Evolutionary conservation across 2,888 invertebrate species (phyloP), one percentile per base, ranked within the genome.

Genomic region (Adelphocoris suturalis): DNA sequence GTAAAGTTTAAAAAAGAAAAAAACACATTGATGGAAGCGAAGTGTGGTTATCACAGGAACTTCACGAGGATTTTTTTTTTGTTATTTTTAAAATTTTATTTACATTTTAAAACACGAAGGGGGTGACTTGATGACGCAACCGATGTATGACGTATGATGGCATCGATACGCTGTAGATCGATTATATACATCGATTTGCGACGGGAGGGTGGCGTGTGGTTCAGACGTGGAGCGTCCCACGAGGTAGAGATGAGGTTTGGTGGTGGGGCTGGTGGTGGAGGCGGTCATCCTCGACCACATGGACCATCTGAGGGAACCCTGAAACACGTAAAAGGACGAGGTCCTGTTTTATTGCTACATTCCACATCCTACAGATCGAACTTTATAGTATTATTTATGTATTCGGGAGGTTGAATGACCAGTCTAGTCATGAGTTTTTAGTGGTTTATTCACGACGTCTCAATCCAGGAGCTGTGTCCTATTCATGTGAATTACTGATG

Each of bases 41-140:
- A 89, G 89, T 89, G 89, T 89, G 84, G 89, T 84, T 89, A 89
- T 89, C 89, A 89, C 89, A 89, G 89, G 89, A 89, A 89, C 89
- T 89, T 89, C 89, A 89, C 85, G 89, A 89, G 89, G 88, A 57
- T 88, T 88, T 88, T 88, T n/a, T n/a, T 46, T 78, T 88, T 78
- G 14, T 88, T 55, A 52, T 85, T 55, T 85, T 86, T 48, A 16
- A 37, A 82, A 86, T 75, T 37, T 85, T 88, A 88, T 80, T n/a
- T 88, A 78, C 52, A 78, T 47, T 88, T 88, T 57, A 27, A 84
- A 57, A 57, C 85, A 61, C 55, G 85, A 85, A 27, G 85, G 61
- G 55, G 61, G 28, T 52, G 52, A 52, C 52, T 47, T 82, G 47
- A 48, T 16, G 47, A 82, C 47, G 37, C 82, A 23, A n/a, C 23